Base-by-base conservation (phyloP, 2,888 invertebrate genomes). In the Euclidia mi region DNA sequence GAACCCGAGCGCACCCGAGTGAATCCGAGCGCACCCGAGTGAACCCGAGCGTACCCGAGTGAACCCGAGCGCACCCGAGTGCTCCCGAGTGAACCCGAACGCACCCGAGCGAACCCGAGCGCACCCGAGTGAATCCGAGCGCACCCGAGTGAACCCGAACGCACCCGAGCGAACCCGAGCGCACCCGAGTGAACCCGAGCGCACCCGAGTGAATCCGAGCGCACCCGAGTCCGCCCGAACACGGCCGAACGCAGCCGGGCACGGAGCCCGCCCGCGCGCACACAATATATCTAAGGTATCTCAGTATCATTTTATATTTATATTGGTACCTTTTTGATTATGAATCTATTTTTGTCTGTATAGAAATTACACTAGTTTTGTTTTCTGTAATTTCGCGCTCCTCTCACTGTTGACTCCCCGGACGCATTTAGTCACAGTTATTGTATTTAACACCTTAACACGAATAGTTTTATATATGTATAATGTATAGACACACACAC, bases 301-400 rank as follows among this genome's bases (percentile, higher is more conserved):
- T 94, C 92, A 81, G 91, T 93, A 91, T 91, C 86, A 88, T 89
- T 89, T 88, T 87, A 90, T 88, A 92, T 92, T 93, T 94, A 95
- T 94, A 93, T 96, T 96, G 96, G 96, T 96, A 96, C 96, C 94
- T 96, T 96, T 92, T 96, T 95, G 95, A 95, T 95, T 95, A 95
- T 95, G 94, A 94, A 90, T 92, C 95, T 95, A 95, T 95, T 93
- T 90, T 90, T 92, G 84, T 94, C 87, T 84, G 93, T 95, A 83
- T 84, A 95, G 94, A 95, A 95, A 95, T 95, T 95, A 95, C 94
- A 86, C 95, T 95, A 95, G 88, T 85, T 92, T 92, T 86, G 83
- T 85, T 78, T 76, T 89, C 80, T 85, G 79, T 82, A 84, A 70
- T 77, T 80, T 82, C 82, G 82, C 89, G 88, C 85, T 82, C 68